Conservation (phyloP, 2,888 invertebrate genomes). For the Ochropleura plecta region DNA sequence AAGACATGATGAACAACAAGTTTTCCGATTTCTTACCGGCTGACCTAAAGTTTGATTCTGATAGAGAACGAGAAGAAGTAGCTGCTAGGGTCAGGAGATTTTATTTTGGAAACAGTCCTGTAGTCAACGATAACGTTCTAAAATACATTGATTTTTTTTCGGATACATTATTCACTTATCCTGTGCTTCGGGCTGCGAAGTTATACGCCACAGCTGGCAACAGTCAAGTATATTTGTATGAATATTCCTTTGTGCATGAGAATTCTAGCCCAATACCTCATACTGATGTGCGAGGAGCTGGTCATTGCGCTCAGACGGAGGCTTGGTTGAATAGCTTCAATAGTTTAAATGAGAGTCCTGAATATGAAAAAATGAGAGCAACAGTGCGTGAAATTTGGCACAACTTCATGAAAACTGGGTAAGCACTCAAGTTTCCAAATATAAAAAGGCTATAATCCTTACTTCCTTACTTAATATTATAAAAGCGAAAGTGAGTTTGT, state of each 20-base stretch:
- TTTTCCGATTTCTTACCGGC: constrained; percentile 64
- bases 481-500: too few relatives aligned
- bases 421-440: neutral
- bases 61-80: constrained; percentile 68
- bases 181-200: constrained; percentile 68
- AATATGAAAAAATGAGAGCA: constrained; percentile 40
- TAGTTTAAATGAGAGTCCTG: constrained; percentile 2
- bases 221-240: constrained; percentile 71
- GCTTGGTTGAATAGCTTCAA: neutral
- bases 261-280: constrained; percentile 19
- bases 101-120: constrained; percentile 69
- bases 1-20: constrained; percentile 73
- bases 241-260: constrained; percentile 71
- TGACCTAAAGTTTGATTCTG: constrained; percentile 71
- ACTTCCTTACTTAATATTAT: too few relatives aligned
- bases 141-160: constrained; percentile 70
- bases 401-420: constrained; percentile 4
- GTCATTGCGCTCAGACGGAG: neutral
- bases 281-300: neutral
- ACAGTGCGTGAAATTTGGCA: constrained; percentile 24
- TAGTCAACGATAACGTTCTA: constrained; percentile 65
- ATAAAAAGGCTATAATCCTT: too few relatives aligned
- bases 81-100: constrained; percentile 69
- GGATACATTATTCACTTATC: constrained; percentile 67
- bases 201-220: constrained; percentile 73